Evolutionary conservation across 1,140 invertebrate genomes (phyloP).

Genomic region (Luehdorfia chinensis): DNA sequence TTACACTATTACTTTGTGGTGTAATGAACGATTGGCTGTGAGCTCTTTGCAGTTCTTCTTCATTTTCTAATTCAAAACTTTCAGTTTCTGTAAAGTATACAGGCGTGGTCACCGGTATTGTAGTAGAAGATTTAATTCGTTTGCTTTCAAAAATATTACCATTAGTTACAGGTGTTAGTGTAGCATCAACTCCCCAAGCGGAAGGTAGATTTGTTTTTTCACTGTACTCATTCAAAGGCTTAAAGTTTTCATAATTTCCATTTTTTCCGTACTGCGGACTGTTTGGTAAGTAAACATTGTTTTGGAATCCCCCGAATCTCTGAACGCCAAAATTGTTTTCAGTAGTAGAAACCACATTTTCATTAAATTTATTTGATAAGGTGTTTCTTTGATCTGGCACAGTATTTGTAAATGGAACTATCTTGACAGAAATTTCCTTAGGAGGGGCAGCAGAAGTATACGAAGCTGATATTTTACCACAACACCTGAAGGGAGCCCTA

Average conservation of each 20-base stretch:
- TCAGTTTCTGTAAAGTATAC: constrained; percentile 60
- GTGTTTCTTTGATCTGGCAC: constrained; percentile 35
- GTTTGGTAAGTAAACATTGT: constrained; percentile 58
- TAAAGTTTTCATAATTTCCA: constrained; percentile 38
- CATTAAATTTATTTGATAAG: constrained; percentile 28
- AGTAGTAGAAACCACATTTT: constrained; percentile 31
- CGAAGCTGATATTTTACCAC: constrained; percentile 67
- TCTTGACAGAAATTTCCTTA: constrained; percentile 36
- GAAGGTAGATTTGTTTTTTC: constrained; percentile 61
- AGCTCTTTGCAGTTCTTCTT: constrained; percentile 74
- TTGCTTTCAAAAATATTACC: constrained; percentile 60
- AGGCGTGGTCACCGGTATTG: constrained; percentile 38
- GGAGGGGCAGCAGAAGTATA: constrained; percentile 55
- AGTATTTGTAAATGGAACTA: constrained; percentile 45
- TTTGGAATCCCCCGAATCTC: constrained; percentile 76
- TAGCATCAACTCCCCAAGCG: constrained; percentile 56
- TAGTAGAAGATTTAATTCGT: constrained; percentile 48
- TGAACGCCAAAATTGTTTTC: constrained; percentile 54
- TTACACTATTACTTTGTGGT: constrained; percentile 55
- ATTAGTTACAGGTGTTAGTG: constrained; percentile 38
- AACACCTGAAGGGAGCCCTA: constrained; percentile 62
- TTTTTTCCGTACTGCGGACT: constrained; percentile 52
- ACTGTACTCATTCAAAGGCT: constrained; percentile 55
- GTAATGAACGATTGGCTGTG: constrained; percentile 72
- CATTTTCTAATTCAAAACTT: constrained; percentile 68